A percentile compares a stretch with the other conserved stretches of the same genome.
These are phyloP conservation scores for Romanomermis culicivorax DNA, from an alignment of 2,888 invertebrate genomes.

Conservation along the genomic window DNA sequence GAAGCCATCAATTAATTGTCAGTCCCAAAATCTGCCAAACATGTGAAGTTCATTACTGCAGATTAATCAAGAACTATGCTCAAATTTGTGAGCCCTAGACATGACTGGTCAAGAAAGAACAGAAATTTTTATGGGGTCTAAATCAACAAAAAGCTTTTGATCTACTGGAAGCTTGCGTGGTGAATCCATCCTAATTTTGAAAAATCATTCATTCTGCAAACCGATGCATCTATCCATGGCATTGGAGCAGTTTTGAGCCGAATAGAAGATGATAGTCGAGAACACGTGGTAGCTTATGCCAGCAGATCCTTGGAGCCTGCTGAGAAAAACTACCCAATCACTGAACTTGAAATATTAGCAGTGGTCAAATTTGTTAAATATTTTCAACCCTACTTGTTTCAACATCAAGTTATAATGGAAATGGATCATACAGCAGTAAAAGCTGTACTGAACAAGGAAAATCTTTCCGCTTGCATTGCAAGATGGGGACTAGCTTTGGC, in stretches of 20 bases:
- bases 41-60: conserved; percentile 13
- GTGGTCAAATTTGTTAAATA: no score
- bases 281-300: conserved; percentile 16
- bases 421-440: no score
- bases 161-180: conserved; percentile 8
- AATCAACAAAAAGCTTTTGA: conserved; percentile 11
- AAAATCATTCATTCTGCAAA: no score
- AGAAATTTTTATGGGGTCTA: conserved; percentile 15
- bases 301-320: no score
- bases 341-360: no score
- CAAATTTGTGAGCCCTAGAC: conserved; percentile 13
- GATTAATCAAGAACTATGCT: conserved; percentile 13
- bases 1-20: not conserved
- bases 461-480: no score
- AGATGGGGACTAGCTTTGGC: conserved; percentile 33
- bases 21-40: conserved; percentile 7
- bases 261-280: conserved; percentile 11
- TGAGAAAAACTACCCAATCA: no score
- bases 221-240: conserved; percentile 15
- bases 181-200: conserved; percentile 12
- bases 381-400: no score
- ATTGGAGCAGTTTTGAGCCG: conserved; percentile 18
- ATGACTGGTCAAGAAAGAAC: conserved; percentile 13
- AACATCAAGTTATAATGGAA: no score
- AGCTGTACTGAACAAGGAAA: conserved; percentile 17